These are phyloP conservation scores for Trichacis sp. DNA, from an alignment of 2,888 invertebrate genomes.

Conservation along the genomic window DNA sequence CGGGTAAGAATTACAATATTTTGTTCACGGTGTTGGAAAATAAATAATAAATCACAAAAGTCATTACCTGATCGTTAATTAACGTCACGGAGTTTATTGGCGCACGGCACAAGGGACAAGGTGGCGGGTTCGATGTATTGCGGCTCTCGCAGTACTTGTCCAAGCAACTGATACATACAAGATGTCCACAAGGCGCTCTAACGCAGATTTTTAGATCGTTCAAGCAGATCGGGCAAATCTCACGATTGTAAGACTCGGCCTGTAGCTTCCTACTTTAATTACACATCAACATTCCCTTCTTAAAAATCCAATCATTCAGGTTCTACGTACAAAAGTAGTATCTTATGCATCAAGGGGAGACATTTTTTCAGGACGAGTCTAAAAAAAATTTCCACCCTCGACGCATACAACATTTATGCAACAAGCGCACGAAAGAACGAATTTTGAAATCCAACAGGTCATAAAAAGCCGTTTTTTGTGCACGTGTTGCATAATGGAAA, in stretches of 20 bases:
- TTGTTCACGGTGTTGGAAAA: neutral
- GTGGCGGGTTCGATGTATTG: conserved; percentile 62
- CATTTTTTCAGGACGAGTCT: too few species aligned
- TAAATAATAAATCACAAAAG: neutral
- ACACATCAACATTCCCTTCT: conserved; percentile 7
- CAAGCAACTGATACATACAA: conserved; percentile 45
- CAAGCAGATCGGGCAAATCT: conserved; percentile 51
- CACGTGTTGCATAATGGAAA: too few species aligned
- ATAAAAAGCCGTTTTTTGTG: too few species aligned
- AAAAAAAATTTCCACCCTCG: too few species aligned
- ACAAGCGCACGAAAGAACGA: too few species aligned
- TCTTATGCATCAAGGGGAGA: too few species aligned
- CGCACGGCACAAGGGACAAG: conserved; percentile 52
- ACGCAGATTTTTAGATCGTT: conserved; percentile 40
- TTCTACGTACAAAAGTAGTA: too few species aligned
- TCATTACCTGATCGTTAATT: conserved; percentile 47
- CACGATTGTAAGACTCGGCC: conserved; percentile 37
- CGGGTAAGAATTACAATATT: too few species aligned
- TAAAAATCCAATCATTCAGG: too few species aligned
- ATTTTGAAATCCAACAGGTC: too few species aligned
- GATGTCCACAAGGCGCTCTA: conserved; percentile 48
- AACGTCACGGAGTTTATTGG: conserved; percentile 55
- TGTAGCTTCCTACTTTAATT: conserved; percentile 17
- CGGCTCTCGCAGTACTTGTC: conserved; percentile 52
- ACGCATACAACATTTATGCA: too few species aligned